Base-by-base conservation (phyloP, 2,113 vertebrate genomes). In the Myotis lucifugus region DNA sequence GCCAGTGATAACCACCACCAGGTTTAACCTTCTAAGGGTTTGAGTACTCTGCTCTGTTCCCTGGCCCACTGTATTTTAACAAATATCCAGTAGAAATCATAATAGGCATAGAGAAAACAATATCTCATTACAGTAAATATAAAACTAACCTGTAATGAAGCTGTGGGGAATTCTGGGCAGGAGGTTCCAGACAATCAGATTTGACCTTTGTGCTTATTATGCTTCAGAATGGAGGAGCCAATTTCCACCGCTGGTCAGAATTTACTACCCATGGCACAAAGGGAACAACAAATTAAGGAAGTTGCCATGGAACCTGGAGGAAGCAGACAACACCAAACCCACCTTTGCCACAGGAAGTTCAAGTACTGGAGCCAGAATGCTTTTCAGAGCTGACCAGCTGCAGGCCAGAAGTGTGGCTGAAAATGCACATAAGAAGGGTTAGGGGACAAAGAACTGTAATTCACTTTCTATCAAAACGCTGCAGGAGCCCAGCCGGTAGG, bases 211-310 rank as follows among this genome's bases (percentile, higher is more conserved):
- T 54, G 73, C 27, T 77, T 29, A 40, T 88, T 25, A 46, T 15
- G 29, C 59, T 67, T 59, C 59, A 40, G 86, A 61, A 64, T 1
- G 4, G 29, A 52, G n/a, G 61, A 77, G 82, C 70, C 85, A 74
- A 29, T 52, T 78, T 93, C 56, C 79, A 77, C 34, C 66, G 42
- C 85, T 4, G 0, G 32, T 54, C 81, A 90, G 66, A 88, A 85
- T 61, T 84, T 64, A 67, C 91, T 52, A 61, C 54, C 32, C 70
- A 10, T 6, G 23, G 50, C 82, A 88, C 37, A 37, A 74, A 92
- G 85, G 88, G 61, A 96, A 88, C 72, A 93, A 91, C 79, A 95
- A n/a, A 82, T 88, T 67, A 40, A 94, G 86, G 89, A 97, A 96
- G 77, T 85, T 1, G 1, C 90, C 82, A 76, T 23, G 59, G 77